Evolutionary conservation across 2,113 vertebrate genomes (phyloP), one percentile per base, ranked within the genome.

Genomic region (Platichthys stellatus): DNA sequence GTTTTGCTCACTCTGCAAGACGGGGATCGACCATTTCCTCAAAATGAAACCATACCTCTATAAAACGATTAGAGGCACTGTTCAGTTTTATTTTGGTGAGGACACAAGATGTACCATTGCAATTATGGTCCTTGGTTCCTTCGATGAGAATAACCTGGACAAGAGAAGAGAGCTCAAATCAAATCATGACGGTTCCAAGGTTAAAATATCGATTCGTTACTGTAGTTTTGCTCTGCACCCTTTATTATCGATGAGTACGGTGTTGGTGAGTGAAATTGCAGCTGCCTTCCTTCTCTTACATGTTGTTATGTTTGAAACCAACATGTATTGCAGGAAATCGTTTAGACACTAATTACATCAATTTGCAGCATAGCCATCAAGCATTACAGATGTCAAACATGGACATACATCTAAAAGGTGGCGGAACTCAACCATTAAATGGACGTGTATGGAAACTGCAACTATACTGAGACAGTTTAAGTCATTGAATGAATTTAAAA

Each of bases 151-250:
- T 13, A 81, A 54, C 81, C 78, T 73, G 54, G 51, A 76, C 85
- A 87, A 80, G 54, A 65, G 68, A 24, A 63, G 56, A 88, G 77
- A 84, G 89, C 85, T 85, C 66, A 74, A 90, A 90, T 87, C 68
- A 31, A 31, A 8, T 31, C 31, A 31, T 31, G 5, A 31, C 31
- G 6, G 31, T 65, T 84, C 70, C 78, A 86, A 89, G 84, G 87
- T 89, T 84, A 62, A 38, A 82, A 82, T 70, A 84, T 86, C 56
- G 53, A 89, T 86, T 63, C 53, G 76, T 26, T 77, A 59, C 72
- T 31, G 77, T 74, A 45, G 60, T 56, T 57, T 20, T 62, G 31
- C 68, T 68, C 45, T 72, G 53, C 53, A 4, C 47, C 1, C 2
- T 38, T 60, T 69, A 28, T 69, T 86, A 85, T 82, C 66, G 62